Conservation (phyloP, 1,140 invertebrate species). For the Limonius californicus region DNA sequence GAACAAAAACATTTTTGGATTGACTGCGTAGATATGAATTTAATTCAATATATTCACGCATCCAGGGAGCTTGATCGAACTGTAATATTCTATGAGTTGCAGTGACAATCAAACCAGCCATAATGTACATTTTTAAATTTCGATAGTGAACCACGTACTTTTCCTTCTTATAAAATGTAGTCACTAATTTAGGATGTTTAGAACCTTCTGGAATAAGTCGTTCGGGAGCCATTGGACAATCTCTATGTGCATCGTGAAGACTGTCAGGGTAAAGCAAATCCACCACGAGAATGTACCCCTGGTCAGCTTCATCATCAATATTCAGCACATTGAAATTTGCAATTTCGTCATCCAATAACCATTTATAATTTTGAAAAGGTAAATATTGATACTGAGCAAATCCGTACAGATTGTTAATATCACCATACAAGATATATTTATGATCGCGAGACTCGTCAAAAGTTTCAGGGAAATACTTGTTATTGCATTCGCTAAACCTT, state of each 20-base stretch:
- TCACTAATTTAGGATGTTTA: slow-evolving; percentile 21
- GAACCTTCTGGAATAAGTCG: slow-evolving; percentile 15
- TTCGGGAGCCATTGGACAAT: slow-evolving; percentile 41
- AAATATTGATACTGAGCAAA: slow-evolving; percentile 47
- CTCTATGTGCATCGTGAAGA: slow-evolving; percentile 51
- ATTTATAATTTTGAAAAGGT: slow-evolving; percentile 47
- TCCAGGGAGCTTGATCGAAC: slow-evolving; percentile 50
- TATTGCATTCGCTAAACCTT: no score
- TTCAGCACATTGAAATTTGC: not conserved
- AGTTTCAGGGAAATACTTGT: no score
- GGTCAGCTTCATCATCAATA: slow-evolving; percentile 38
- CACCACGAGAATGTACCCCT: slow-evolving; percentile 52
- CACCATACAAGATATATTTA: slow-evolving; percentile 46
- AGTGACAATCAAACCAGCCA: slow-evolving; percentile 46
- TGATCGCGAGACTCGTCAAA: no score
- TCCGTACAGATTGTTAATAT: slow-evolving; percentile 54
- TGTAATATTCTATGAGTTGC: slow-evolving; percentile 50
- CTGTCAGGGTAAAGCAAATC: slow-evolving; percentile 39
- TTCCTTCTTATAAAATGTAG: slow-evolving; percentile 33
- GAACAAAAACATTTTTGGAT: slow-evolving; percentile 48
- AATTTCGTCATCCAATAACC: slow-evolving; percentile 27
- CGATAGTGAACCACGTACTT: slow-evolving; percentile 51
- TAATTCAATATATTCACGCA: slow-evolving; percentile 35
- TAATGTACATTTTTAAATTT: slow-evolving; percentile 49
- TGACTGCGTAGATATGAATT: not conserved